A percentile compares a stretch with the other conserved stretches of the same genome.
Conservation (phyloP, 2,797 vertebrate genomes). For the Chromis chromis region DNA sequence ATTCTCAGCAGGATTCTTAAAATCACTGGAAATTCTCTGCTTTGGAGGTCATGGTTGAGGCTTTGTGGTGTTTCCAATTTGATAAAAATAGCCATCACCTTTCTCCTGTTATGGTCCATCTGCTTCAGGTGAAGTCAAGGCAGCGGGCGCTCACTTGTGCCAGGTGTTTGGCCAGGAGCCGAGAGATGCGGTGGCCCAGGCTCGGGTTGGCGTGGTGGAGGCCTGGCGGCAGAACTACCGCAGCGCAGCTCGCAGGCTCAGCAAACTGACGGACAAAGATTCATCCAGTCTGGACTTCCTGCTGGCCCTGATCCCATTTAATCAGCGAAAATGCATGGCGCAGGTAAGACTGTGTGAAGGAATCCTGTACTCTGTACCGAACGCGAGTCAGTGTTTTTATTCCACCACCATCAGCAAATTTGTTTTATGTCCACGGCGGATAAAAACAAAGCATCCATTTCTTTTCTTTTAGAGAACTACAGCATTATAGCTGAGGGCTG, state of each 20-base stretch:
- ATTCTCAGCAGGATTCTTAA: background rate
- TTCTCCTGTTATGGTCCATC: constrained; percentile 35
- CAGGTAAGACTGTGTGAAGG: constrained; percentile 82
- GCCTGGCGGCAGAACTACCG: constrained; percentile 84
- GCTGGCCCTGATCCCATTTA: constrained; percentile 84
- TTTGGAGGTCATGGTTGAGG: constrained; percentile 3
- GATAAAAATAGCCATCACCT: background rate
- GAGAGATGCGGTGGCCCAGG: constrained; percentile 82
- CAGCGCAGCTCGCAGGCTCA: constrained; percentile 83
- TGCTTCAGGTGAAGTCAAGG: constrained; percentile 84
- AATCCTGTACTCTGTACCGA: background rate
- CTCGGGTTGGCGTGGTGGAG: constrained; percentile 88
- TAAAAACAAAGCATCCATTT: no score
- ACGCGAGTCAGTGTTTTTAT: background rate
- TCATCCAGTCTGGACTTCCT: constrained; percentile 83
- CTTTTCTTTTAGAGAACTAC: no score
- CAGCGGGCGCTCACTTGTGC: constrained; percentile 85
- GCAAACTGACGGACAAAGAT: constrained; percentile 85
- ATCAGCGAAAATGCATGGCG: constrained; percentile 80
- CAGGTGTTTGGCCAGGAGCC: constrained; percentile 83
- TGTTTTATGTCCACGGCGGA: background rate
- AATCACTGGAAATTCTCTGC: constrained; percentile 9
- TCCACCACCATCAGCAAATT: background rate
- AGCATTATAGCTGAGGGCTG: no score
- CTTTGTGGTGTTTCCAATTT: constrained; percentile 12